Conservation (phyloP, 2,113 vertebrate genomes). For the Epinephelus lanceolatus region DNA sequence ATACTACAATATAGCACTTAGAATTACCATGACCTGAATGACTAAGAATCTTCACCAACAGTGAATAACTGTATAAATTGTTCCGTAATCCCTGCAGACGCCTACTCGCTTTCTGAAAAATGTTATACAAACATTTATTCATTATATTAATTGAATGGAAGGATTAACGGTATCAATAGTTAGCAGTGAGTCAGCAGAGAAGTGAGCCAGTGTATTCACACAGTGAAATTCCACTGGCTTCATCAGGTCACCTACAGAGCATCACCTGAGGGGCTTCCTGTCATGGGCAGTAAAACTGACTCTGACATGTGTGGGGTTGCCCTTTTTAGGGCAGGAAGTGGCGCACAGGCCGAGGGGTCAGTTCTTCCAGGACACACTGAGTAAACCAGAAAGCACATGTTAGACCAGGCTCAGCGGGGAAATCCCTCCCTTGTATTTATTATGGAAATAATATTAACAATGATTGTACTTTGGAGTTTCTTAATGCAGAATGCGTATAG, state of each 20-base stretch:
- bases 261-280: slow-evolving; percentile 65
- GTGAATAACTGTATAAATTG: neutral
- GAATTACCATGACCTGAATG: too few relatives aligned
- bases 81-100: neutral
- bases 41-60: too few relatives aligned
- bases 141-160: neutral
- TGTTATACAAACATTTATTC: neutral
- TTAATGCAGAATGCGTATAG: neutral
- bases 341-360: slow-evolving; percentile 47
- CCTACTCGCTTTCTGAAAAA: neutral
- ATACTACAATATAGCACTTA: too few relatives aligned
- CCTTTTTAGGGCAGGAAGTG: slow-evolving; percentile 46
- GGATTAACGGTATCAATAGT: slow-evolving; percentile 2
- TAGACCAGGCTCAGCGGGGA: neutral
- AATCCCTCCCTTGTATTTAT: neutral
- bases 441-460: neutral
- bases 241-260: slow-evolving; percentile 63
- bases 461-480: neutral
- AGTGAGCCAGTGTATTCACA: neutral
- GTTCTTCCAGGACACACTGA: slow-evolving; percentile 5
- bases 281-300: slow-evolving; percentile 58
- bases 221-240: slow-evolving; percentile 53
- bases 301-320: slow-evolving; percentile 50
- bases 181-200: neutral
- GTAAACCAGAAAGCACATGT: slow-evolving; percentile 10